These are phyloP conservation scores for Hemicrepidius hirtus DNA, from an alignment of 2,888 invertebrate genomes.

Conservation along the genomic window DNA sequence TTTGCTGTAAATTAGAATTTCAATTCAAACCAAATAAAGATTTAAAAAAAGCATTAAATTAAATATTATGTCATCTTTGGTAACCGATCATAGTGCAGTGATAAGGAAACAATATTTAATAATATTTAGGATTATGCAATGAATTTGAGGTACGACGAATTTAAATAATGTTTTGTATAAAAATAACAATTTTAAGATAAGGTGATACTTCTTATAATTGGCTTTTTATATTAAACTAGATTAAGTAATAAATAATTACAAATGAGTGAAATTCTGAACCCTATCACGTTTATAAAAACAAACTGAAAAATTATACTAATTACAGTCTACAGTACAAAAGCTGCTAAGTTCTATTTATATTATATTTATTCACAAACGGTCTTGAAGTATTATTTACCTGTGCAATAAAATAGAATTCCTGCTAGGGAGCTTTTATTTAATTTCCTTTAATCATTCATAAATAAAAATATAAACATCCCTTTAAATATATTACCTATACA, in stretches of 20 bases:
- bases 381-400: slow-evolving; percentile 36
- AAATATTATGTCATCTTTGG: slow-evolving; percentile 39
- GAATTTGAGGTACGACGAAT: slow-evolving; percentile 41
- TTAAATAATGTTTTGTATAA: slow-evolving; percentile 61
- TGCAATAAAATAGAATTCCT: slow-evolving; percentile 36
- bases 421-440: slow-evolving; percentile 36
- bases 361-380: slow-evolving; percentile 52
- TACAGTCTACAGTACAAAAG: slow-evolving; percentile 66
- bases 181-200: slow-evolving; percentile 55
- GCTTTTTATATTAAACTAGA: slow-evolving; percentile 42
- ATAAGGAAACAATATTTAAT: slow-evolving; percentile 27
- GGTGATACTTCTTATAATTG: slow-evolving; percentile 29
- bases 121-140: slow-evolving; percentile 41
- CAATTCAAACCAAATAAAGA: not conserved
- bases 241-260: slow-evolving; percentile 58
- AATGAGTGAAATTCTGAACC: slow-evolving; percentile 53
- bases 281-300: slow-evolving; percentile 62
- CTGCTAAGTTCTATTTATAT: slow-evolving; percentile 63
- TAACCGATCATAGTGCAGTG: slow-evolving; percentile 34
- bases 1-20: not conserved
- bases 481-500: slow-evolving; percentile 48
- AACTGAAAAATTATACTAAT: slow-evolving; percentile 59
- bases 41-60: too few relatives aligned
- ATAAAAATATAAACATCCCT: slow-evolving; percentile 28
- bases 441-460: not conserved